Base-by-base conservation (phyloP, 2,888 invertebrate genomes). In the Dendrolimus houi region DNA sequence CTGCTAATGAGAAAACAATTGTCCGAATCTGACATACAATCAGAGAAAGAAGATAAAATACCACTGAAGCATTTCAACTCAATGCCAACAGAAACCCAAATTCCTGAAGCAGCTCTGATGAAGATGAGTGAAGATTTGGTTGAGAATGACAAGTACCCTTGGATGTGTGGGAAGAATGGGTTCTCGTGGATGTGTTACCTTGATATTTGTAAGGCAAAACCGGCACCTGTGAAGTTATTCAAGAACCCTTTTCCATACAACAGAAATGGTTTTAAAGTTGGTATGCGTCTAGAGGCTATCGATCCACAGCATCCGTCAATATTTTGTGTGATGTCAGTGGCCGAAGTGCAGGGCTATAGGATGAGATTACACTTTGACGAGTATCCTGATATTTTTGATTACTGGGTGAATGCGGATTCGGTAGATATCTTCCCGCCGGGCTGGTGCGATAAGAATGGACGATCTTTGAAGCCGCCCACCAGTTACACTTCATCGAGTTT, bases 361-460 rank as follows among this genome's bases (percentile, higher is more conserved):
- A 83, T 98, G 72, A 93, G 97, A 63, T 87, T 99, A 56, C 96
- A 96, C 80, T 98, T 99, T 81, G 98, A 98, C 85, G 98, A 97
- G 12, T 98, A 95, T 79, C 94, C 95, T 0, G 95, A 95, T 59
- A 93, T 94, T 75, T 96, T 96, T 74, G 98, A 98, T 83, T 98
- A 96, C 83, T 99, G 98, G 98, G 93, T 95, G 52, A 97, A 98
- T 80, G 96, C 96, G 0, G 97, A 98, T 79, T 96, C 96, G n/a
- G 92, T 94, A 73, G 96, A 97, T 75, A 95, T 99, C 59, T 98
- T 98, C 80, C 97, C 97, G 8, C 93, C 95, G 42, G 97, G 97
- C n/a, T 99, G 97, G 96, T 97, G 98, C 75, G 95, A 96, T 73
- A 95, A 95, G 78, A 96, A 96, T 68, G 93, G 94, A 1, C 95